Percentiles rank a stretch among this genome's conserved stretches.
phyloP scores from a whole-genome alignment of 2,888 invertebrate species.

The Spisula solida region DNA sequence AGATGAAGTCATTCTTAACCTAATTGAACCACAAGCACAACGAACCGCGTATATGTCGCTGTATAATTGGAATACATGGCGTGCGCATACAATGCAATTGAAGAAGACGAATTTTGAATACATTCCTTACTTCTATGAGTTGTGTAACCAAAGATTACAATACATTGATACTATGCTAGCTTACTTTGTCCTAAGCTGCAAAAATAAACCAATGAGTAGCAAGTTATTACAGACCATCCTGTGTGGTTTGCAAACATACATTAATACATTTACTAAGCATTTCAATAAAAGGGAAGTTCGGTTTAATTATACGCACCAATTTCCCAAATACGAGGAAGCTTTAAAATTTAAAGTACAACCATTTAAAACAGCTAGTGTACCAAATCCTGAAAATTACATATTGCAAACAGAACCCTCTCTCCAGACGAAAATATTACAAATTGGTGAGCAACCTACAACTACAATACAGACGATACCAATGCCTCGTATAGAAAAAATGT shows the following conservation, averaged over 20 bases:
- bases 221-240: constrained; percentile 25
- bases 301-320: constrained; percentile 26
- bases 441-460: background rate
- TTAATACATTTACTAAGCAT: constrained; percentile 27
- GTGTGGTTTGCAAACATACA: constrained; percentile 50
- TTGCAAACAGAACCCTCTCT: background rate
- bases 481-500: background rate
- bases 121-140: constrained; percentile 32
- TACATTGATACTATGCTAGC: constrained; percentile 35
- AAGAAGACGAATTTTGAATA: background rate
- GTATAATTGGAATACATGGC: constrained; percentile 39
- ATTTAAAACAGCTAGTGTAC: too few relatives aligned
- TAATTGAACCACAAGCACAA: constrained; percentile 14
- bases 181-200: constrained; percentile 40
- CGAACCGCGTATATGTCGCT: constrained; percentile 36
- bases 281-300: constrained; percentile 2
- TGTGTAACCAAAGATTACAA: constrained; percentile 8
- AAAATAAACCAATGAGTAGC: background rate
- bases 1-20: background rate
- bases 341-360: constrained; percentile 7
- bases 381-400: background rate
- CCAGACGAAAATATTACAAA: background rate
- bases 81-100: background rate
- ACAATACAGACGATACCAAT: background rate
- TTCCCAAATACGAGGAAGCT: constrained; percentile 23